Conservation (phyloP, 2,797 vertebrate genomes). For the Champsocephalus esox region DNA sequence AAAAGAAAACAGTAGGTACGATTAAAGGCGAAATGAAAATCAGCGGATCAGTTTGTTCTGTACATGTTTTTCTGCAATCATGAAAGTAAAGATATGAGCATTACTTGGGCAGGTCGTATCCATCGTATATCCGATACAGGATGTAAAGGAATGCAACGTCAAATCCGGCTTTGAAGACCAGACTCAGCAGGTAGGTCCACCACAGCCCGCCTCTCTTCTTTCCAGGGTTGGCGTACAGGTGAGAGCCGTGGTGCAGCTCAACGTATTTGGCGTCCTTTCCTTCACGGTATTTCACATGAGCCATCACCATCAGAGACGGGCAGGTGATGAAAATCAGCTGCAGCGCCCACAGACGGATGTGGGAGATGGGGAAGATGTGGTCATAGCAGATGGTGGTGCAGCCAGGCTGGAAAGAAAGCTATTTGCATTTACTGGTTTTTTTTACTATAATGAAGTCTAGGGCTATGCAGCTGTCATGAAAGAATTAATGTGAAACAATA, state of each 20-base stretch:
- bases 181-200: slow-evolving; percentile 94
- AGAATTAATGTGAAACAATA: slow-evolving; percentile 24
- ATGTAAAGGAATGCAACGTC: slow-evolving; percentile 90
- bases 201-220: slow-evolving; percentile 93
- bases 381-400: slow-evolving; percentile 93
- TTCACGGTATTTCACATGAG: slow-evolving; percentile 92
- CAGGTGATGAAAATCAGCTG: slow-evolving; percentile 97
- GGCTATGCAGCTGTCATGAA: slow-evolving; percentile 14
- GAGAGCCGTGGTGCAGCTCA: slow-evolving; percentile 55
- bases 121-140: slow-evolving; percentile 87
- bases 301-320: slow-evolving; percentile 93
- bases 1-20: not conserved
- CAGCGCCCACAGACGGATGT: slow-evolving; percentile 96
- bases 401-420: slow-evolving; percentile 81
- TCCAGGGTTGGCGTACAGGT: slow-evolving; percentile 85
- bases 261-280: slow-evolving; percentile 84
- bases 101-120: slow-evolving; percentile 88
- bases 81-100: rapidly evolving
- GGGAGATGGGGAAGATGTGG: slow-evolving; percentile 93
- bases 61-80: not conserved
- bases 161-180: slow-evolving; percentile 88
- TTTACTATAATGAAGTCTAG: not conserved
- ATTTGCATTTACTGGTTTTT: rapidly evolving
- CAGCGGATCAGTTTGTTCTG: not conserved
- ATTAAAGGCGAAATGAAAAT: too few relatives aligned